phyloP scores from a whole-genome alignment of 2,113 vertebrate genomes.

The Promerops cafer region DNA sequence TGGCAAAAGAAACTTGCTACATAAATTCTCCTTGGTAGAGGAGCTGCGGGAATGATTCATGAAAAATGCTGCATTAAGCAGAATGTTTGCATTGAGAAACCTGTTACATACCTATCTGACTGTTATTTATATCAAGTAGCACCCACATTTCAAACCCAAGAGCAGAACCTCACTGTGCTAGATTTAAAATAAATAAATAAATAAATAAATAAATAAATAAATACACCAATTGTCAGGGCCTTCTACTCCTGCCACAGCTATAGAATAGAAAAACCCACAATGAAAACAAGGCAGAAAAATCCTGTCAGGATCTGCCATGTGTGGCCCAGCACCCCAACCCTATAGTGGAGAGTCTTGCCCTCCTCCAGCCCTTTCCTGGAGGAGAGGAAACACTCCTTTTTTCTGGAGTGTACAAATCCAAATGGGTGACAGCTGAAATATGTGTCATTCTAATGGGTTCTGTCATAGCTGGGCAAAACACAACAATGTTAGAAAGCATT shows the following conservation, averaged over 20 bases:
- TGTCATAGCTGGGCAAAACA: conserved; percentile 55
- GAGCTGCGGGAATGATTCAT: neutral
- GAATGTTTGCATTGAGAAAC: neutral
- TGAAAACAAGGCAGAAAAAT: neutral
- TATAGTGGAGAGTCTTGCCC: neutral
- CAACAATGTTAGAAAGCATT: conserved; percentile 9
- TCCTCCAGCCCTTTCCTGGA: neutral
- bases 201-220: neutral
- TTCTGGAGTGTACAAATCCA: neutral
- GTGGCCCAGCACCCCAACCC: neutral
- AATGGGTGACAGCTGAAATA: neutral
- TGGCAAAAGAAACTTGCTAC: neutral
- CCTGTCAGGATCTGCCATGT: neutral
- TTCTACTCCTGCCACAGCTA: neutral
- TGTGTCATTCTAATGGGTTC: conserved; percentile 18
- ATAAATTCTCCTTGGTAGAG: neutral
- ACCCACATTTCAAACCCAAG: neutral
- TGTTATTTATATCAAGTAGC: neutral
- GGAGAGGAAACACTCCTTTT: neutral
- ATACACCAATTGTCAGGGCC: neutral
- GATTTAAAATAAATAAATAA: neutral
- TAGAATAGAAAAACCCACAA: neutral
- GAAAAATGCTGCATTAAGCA: neutral
- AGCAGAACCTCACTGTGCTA: neutral
- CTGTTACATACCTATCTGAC: neutral